phyloP scores from a whole-genome alignment of 2,797 vertebrate genomes.

The Muscicapa striata region DNA sequence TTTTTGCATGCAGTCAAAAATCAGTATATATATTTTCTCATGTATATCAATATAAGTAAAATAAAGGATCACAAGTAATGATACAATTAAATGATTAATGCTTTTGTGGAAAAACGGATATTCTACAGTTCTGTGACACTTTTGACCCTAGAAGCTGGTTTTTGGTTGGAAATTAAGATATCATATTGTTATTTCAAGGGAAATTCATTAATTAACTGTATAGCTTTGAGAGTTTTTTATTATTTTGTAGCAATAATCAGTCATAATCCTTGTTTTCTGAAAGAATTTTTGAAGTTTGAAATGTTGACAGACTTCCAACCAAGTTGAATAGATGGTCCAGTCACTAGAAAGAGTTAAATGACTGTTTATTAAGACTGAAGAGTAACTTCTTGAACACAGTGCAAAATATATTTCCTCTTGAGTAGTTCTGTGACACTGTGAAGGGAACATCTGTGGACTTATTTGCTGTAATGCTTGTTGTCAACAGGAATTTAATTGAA shows the following conservation, averaged over 20 bases:
- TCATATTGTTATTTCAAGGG: neutral
- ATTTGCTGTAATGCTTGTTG: neutral
- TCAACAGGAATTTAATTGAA: neutral
- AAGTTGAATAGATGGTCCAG: neutral
- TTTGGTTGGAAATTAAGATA: neutral
- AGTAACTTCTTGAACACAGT: neutral
- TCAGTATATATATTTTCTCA: neutral
- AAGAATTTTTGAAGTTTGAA: neutral
- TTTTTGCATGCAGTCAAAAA: neutral
- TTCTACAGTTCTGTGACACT: neutral
- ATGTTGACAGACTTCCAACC: neutral
- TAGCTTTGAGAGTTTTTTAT: neutral
- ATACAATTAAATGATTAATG: neutral
- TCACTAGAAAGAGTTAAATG: neutral
- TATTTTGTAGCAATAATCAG: neutral
- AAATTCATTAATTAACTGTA: neutral
- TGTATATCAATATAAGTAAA: neutral
- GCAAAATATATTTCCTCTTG: neutral
- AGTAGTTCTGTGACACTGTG: neutral
- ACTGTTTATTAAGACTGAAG: neutral
- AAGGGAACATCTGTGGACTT: neutral
- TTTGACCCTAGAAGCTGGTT: rapidly evolving
- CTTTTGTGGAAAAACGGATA: neutral
- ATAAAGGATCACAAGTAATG: neutral
- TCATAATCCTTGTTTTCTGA: neutral